Conservation (phyloP, 2,888 invertebrate species). For the Dasysyrphus albostriatus region DNA sequence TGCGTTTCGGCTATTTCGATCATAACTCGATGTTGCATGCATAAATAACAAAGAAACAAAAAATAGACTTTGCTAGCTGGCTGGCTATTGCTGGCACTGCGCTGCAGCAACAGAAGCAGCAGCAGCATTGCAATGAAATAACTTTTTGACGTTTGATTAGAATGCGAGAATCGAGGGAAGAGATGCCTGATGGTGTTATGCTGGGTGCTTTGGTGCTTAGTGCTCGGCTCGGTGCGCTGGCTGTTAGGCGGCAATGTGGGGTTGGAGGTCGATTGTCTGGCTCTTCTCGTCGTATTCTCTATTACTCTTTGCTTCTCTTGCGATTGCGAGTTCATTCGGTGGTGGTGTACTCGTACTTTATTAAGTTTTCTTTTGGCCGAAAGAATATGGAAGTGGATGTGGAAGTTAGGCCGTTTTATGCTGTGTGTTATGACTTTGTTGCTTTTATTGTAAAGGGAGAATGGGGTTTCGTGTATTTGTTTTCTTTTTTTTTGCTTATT, state of each 20-base stretch:
- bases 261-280: conserved; percentile 75
- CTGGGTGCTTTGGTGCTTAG: conserved; percentile 24
- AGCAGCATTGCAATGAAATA: conserved; percentile 60
- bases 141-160: conserved; percentile 74
- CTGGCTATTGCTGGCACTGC: conserved; percentile 15
- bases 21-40: conserved; percentile 67
- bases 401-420: conserved; percentile 54
- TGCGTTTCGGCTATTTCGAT: conserved; percentile 66
- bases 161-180: conserved; percentile 62
- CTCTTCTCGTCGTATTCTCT: conserved; percentile 65
- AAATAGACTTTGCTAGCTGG: conserved; percentile 17
- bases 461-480: conserved; percentile 17
- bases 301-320: conserved; percentile 72
- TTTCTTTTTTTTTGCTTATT: conserved; percentile 23
- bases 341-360: conserved; percentile 56
- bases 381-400: conserved; percentile 60
- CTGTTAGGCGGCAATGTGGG: conserved; percentile 62
- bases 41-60: conserved; percentile 52
- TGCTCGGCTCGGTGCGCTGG: conserved; percentile 11
- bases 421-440: conserved; percentile 43
- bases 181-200: conserved; percentile 29
- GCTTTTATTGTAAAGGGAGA: conserved; percentile 37
- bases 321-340: conserved; percentile 57
- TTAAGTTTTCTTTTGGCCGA: conserved; percentile 51
- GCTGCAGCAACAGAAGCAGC: conserved; percentile 29